These are phyloP conservation scores for Drosophila vallismaia DNA, from an alignment of 2,888 invertebrate genomes.

Conservation along the genomic window DNA sequence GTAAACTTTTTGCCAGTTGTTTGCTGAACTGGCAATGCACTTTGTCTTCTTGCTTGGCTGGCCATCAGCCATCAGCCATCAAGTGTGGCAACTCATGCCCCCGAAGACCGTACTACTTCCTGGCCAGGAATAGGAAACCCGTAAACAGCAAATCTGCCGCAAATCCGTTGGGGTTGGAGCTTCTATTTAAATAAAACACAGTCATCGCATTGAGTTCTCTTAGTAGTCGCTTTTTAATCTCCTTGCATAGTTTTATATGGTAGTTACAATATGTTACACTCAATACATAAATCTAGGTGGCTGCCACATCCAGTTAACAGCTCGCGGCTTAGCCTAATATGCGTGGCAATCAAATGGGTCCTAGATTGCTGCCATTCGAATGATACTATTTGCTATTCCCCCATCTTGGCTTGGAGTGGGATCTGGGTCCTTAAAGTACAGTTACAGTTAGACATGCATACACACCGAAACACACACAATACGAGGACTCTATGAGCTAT, in stretches of 20 bases:
- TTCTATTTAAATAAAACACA: slow-evolving; percentile 46
- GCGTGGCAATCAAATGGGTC: slow-evolving; percentile 31
- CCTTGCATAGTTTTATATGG: slow-evolving; percentile 36
- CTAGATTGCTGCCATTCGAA: slow-evolving; percentile 3
- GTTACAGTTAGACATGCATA: slow-evolving; percentile 38
- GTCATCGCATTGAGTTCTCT: slow-evolving; percentile 31
- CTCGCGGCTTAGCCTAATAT: slow-evolving; percentile 42
- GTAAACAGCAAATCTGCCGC: slow-evolving; percentile 20
- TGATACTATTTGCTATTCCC: slow-evolving; percentile 5
- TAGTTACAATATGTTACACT: slow-evolving; percentile 36
- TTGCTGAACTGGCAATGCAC: slow-evolving; percentile 38
- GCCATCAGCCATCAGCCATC: slow-evolving; percentile 66
- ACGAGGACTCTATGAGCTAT: slow-evolving; percentile 47
- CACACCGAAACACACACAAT: slow-evolving; percentile 37
- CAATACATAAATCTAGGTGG: slow-evolving; percentile 43
- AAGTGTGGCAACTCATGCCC: slow-evolving; percentile 48
- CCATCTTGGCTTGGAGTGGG: slow-evolving; percentile 14
- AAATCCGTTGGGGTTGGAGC: slow-evolving; percentile 7
- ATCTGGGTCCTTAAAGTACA: slow-evolving; percentile 26
- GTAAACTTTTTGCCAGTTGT: slow-evolving; percentile 65
- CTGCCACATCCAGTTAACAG: slow-evolving; percentile 27
- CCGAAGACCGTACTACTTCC: neutral
- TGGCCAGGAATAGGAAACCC: slow-evolving; percentile 12
- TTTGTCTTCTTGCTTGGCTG: slow-evolving; percentile 41
- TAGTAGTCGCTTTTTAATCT: slow-evolving; percentile 46